Conservation (phyloP, 1,140 invertebrate genomes). For the Hylyphantes graminicola region DNA sequence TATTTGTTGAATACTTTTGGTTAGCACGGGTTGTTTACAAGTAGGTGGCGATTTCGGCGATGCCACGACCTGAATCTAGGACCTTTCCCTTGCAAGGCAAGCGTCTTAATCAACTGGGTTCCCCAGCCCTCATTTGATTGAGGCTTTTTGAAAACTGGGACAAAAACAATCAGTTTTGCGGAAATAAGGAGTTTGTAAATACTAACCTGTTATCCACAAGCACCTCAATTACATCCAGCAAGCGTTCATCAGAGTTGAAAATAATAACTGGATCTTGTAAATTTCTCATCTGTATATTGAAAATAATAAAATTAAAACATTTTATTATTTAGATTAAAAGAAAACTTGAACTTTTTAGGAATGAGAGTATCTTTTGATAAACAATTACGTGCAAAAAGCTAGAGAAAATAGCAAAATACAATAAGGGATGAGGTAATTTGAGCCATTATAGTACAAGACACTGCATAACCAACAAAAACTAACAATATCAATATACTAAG, state of each 20-base stretch:
- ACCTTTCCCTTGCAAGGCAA: not conserved
- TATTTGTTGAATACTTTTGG: too few relatives aligned
- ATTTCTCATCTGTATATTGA: not conserved
- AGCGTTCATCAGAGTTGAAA: conserved; percentile 16
- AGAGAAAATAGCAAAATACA: not conserved
- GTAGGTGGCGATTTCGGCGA: too few relatives aligned
- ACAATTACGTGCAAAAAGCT: not conserved
- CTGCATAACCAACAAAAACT: too few relatives aligned
- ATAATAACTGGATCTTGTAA: not conserved
- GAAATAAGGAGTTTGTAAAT: not conserved
- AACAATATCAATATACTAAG: too few relatives aligned
- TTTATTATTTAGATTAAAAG: not conserved
- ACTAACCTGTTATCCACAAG: conserved; percentile 10
- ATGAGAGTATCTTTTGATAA: not conserved
- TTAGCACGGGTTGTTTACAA: too few relatives aligned
- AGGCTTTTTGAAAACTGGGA: not conserved
- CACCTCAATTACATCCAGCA: conserved; percentile 10
- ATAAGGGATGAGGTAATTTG: too few relatives aligned
- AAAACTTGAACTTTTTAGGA: not conserved
- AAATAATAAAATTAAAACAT: not conserved
- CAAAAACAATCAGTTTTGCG: not conserved
- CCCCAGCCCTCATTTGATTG: not conserved
- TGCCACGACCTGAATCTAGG: not conserved
- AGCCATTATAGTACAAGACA: too few relatives aligned
- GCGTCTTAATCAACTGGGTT: not conserved